Evolutionary conservation across 2,797 vertebrate species (phyloP), one percentile per base, ranked within the genome.

Genomic region (Phylloscopus collybita): DNA sequence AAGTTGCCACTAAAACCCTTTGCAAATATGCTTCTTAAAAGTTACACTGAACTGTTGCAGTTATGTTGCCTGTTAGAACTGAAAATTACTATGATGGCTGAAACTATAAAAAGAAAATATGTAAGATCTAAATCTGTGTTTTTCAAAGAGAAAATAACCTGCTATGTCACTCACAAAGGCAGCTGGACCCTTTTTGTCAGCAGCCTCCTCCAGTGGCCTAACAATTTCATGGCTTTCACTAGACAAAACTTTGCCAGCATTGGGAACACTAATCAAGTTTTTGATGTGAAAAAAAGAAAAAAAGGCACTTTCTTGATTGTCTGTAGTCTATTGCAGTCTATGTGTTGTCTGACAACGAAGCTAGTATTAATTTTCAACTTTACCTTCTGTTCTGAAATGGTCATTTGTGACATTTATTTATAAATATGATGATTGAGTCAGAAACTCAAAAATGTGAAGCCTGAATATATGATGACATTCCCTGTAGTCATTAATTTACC

Each of bases 141-240:
- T 94, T 88, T 93, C 69, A 73, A 64, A 88, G 20, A 49, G 18
- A 87, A 94, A 93, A 89, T 76, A 82, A 87, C 79, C 23, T 70
- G 71, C 14, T 82, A 62, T 50, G 61, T 86, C 82, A 80, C 34
- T 91, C 44, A 82, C 4, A 75, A 74, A 79, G 25, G 49, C 80
- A 89, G n/a, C 6, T 56, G 44, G 49, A 49, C 21, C 8, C 61
- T 80, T 86, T 70, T 71, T 64, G 27, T 80, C 51, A 71, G 65
- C 36, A 76, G 16, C 20, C 23, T 75, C 25, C 40, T 89, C 47
- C 92, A 79, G 36, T n/a, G 30, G 38, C 61, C n/a, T 79, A 45
- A n/a, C 40, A 79, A 93, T 82, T 91, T 89, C 57, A 66, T 60
- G 13, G 20, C 12, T 88, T 94, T 75, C n/a, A 32, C 29, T 49